Conservation (phyloP, 2,888 invertebrate genomes). For the Crepidodera aurea region DNA sequence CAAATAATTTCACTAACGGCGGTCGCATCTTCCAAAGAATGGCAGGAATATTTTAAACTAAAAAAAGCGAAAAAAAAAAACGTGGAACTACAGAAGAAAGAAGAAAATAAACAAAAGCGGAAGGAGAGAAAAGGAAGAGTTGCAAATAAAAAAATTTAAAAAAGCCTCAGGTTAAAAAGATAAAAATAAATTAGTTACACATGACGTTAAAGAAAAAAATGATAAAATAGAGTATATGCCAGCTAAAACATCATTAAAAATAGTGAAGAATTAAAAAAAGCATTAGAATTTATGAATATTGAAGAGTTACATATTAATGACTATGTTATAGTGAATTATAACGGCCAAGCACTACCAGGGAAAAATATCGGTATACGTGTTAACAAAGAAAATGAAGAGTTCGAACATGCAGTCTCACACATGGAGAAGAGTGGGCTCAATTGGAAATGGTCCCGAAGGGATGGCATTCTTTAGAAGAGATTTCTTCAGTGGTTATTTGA, state of each 20-base stretch:
- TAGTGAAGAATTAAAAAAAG: conserved; percentile 8
- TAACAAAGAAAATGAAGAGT: conserved; percentile 6
- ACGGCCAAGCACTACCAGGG: conserved; percentile 29
- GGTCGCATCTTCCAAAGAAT: not conserved
- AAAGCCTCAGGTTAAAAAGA: too few species aligned
- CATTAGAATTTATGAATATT: conserved; percentile 2
- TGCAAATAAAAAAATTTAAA: conserved; percentile 18
- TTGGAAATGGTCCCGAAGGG: conserved; percentile 20
- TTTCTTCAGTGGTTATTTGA: not conserved
- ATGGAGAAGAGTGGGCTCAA: conserved; percentile 21
- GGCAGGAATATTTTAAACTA: not conserved
- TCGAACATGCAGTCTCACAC: conserved; percentile 14
- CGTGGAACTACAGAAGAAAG: conserved; percentile 8
- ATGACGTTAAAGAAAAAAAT: too few species aligned
- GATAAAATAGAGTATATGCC: conserved; percentile 3
- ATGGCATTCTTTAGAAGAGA: conserved; percentile 12
- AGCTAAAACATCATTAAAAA: conserved; percentile 16
- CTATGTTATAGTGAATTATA: conserved; percentile 33
- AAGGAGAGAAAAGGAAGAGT: conserved; percentile 10
- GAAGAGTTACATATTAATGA: conserved; percentile 26
- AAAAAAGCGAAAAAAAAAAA: not conserved
- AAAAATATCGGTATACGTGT: conserved; percentile 26
- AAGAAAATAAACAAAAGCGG: conserved; percentile 10
- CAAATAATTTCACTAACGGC: conserved; percentile 9
- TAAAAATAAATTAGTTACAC: too few species aligned